These are phyloP conservation scores for Aphyosemion australe DNA, from an alignment of 2,113 vertebrate species.

Conservation along the genomic window DNA sequence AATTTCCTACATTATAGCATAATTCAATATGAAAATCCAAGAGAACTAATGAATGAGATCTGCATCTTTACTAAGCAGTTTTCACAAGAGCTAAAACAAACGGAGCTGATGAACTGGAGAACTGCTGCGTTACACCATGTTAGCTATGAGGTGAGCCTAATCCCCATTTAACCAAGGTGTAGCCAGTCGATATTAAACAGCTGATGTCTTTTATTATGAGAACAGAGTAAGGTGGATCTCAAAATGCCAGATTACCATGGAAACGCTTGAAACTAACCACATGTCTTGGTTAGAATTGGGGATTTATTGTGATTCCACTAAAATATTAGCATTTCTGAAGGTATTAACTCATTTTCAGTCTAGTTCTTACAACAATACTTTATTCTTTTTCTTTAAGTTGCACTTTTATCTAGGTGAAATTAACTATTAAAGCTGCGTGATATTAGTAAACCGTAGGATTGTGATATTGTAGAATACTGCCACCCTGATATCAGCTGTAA, in stretches of 20 bases:
- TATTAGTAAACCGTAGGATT: too few relatives aligned
- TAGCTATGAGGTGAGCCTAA: background rate
- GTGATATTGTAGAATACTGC: too few relatives aligned
- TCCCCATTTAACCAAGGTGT: background rate
- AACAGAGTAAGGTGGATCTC: background rate
- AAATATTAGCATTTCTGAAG: background rate
- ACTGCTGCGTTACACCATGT: background rate
- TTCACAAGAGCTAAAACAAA: background rate
- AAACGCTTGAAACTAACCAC: background rate
- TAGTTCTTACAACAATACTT: too few relatives aligned
- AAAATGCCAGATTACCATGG: background rate
- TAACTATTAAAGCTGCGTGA: too few relatives aligned
- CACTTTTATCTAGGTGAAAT: too few relatives aligned
- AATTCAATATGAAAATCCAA: background rate
- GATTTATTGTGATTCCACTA: background rate
- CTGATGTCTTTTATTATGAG: background rate
- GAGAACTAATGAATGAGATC: background rate
- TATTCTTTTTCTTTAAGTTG: too few relatives aligned
- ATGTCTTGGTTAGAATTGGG: too few relatives aligned
- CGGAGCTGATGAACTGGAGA: background rate
- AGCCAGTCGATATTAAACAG: background rate
- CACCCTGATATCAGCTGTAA: too few relatives aligned
- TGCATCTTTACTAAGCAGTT: background rate
- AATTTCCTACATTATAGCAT: too few relatives aligned
- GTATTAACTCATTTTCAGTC: too few relatives aligned